A percentile compares a stretch with the other conserved stretches of the same genome.
These are phyloP conservation scores for Todiramphus saurophagus DNA, from an alignment of 2,113 vertebrate species.

Conservation along the genomic window DNA sequence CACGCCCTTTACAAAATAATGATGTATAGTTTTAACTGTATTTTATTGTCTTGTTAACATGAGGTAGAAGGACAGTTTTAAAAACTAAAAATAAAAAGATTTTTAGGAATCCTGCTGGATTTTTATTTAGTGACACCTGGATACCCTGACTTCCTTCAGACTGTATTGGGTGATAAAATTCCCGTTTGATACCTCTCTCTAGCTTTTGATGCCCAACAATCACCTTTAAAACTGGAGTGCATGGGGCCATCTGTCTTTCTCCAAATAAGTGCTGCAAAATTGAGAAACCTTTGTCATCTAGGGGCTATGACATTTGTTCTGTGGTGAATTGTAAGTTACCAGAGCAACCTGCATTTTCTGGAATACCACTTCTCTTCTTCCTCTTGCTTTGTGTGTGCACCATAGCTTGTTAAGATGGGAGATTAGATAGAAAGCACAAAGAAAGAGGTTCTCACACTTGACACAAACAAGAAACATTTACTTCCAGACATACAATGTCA, in stretches of 20 bases:
- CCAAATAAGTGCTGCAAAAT: background rate
- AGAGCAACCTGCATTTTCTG: background rate
- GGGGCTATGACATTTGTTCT: background rate
- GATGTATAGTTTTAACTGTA: background rate
- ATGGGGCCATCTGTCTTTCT: background rate
- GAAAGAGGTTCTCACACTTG: background rate
- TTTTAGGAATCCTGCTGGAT: background rate
- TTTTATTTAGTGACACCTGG: background rate
- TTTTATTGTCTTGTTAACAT: background rate
- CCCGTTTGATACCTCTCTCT: background rate
- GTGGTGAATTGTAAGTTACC: background rate
- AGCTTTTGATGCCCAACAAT: background rate
- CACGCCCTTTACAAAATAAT: background rate
- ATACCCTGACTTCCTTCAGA: background rate
- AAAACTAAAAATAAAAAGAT: background rate
- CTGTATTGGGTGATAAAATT: background rate
- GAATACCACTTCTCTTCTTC: background rate
- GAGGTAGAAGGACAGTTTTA: background rate
- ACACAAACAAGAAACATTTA: background rate
- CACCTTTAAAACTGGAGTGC: background rate
- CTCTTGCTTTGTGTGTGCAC: background rate
- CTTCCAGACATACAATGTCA: background rate
- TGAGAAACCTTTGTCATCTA: background rate
- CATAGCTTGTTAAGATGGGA: background rate
- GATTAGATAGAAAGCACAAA: background rate